These are phyloP conservation scores for Drosophila obscura DNA, from an alignment of 1,140 invertebrate genomes.

Conservation along the genomic window DNA sequence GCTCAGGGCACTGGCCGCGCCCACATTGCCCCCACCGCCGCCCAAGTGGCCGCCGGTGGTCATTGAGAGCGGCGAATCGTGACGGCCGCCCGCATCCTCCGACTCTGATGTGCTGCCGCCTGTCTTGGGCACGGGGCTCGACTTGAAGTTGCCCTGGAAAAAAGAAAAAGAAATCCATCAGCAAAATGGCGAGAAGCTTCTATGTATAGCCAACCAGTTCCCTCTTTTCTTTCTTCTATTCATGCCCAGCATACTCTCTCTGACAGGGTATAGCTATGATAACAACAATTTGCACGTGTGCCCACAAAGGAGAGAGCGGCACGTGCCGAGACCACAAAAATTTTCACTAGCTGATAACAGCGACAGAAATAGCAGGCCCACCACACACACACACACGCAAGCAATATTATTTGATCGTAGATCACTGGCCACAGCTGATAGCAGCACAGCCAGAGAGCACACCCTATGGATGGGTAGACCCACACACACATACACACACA, in stretches of 20 bases:
- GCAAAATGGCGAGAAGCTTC: neutral
- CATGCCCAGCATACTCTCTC: neutral
- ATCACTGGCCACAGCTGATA: constrained; percentile 40
- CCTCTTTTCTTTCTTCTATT: too few species aligned
- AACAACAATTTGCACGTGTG: constrained; percentile 24
- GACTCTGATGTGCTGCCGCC: constrained; percentile 86
- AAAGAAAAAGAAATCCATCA: constrained; percentile 44
- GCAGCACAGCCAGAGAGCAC: neutral
- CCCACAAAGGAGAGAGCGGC: constrained; percentile 42
- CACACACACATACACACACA: too few species aligned
- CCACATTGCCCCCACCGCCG: constrained; percentile 79
- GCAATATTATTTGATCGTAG: constrained; percentile 42
- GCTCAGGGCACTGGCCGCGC: constrained; percentile 66
- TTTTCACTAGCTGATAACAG: constrained; percentile 26
- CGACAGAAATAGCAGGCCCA: constrained; percentile 14
- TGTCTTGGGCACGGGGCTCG: constrained; percentile 87
- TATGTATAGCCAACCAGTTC: neutral
- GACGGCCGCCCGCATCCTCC: constrained; percentile 85
- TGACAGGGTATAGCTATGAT: constrained; percentile 1
- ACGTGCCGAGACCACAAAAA: constrained; percentile 40
- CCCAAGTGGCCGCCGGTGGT: constrained; percentile 70
- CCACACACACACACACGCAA: constrained; percentile 15
- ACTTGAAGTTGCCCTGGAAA: constrained; percentile 86
- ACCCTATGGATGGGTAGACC: neutral
- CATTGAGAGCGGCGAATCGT: constrained; percentile 84